These are phyloP conservation scores for Tipula unca DNA, from an alignment of 2,888 invertebrate species.

Conservation along the genomic window DNA sequence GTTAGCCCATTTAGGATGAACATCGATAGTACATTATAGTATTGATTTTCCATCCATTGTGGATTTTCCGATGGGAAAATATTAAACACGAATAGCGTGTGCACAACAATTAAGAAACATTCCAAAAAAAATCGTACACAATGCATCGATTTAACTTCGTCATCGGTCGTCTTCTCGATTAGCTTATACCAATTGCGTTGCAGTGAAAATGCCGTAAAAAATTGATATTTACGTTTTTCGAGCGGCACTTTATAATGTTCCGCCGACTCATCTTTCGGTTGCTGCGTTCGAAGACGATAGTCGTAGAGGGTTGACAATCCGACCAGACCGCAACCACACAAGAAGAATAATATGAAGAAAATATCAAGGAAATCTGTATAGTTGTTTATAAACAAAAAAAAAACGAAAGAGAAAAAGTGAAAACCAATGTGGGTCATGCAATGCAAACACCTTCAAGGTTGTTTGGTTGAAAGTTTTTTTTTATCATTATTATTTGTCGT, in stretches of 20 bases:
- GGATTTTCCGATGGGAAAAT: constrained; percentile 22
- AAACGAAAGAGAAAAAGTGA: neutral
- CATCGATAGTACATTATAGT: constrained; percentile 1
- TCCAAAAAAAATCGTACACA: constrained; percentile 17
- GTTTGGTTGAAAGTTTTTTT: neutral
- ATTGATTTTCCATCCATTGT: constrained; percentile 23
- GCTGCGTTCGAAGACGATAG: constrained; percentile 18
- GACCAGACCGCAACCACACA: neutral
- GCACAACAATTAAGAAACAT: constrained; percentile 20
- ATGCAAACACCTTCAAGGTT: neutral
- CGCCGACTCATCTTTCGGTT: neutral
- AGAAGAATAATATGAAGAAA: neutral
- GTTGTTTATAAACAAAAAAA: no score
- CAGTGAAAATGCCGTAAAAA: constrained; percentile 21
- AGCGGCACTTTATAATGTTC: neutral
- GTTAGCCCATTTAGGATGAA: neutral
- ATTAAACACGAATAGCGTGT: constrained; percentile 21
- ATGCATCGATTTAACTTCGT: constrained; percentile 15
- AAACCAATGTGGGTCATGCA: neutral
- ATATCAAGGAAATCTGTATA: constrained; percentile 17
- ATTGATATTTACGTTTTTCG: neutral
- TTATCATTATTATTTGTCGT: neutral
- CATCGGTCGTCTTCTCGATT: neutral
- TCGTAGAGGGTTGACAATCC: constrained; percentile 21
- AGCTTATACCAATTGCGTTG: constrained; percentile 24